These are phyloP conservation scores for Aptenodytes patagonicus DNA, from an alignment of 2,113 vertebrate genomes.

Conservation along the genomic window DNA sequence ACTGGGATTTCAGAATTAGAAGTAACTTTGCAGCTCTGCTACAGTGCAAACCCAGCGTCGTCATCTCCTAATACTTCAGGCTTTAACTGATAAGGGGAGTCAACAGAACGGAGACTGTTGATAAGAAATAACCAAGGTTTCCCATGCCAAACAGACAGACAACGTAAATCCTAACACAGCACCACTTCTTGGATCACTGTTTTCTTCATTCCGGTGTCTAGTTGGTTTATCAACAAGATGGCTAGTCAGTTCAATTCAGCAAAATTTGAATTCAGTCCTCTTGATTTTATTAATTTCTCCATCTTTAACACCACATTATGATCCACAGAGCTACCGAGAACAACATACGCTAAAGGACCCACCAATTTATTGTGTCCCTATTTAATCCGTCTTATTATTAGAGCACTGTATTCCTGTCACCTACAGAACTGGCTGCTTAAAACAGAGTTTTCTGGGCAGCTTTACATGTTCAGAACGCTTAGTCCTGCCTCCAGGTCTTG, in stretches of 20 bases:
- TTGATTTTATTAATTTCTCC: not conserved
- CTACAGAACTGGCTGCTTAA: not conserved
- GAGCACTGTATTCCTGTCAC: accelerated
- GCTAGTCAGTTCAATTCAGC: not conserved
- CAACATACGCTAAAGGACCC: not conserved
- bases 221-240: not conserved
- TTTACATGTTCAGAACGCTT: not conserved
- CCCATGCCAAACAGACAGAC: not conserved
- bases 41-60: not conserved
- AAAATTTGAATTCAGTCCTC: not conserved
- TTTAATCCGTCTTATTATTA: not conserved
- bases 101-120: not conserved
- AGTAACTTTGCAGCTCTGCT: not conserved
- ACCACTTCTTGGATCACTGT: not conserved
- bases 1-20: not conserved
- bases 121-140: not conserved
- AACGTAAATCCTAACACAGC: not conserved
- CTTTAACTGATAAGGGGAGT: not conserved
- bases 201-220: not conserved
- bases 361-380: not conserved
- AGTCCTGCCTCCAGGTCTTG: not conserved
- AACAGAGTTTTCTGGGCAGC: not conserved
- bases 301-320: not conserved
- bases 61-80: not conserved
- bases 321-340: not conserved